phyloP scores from a whole-genome alignment of 2,113 vertebrate genomes.

The Sceloporus tristichus region DNA sequence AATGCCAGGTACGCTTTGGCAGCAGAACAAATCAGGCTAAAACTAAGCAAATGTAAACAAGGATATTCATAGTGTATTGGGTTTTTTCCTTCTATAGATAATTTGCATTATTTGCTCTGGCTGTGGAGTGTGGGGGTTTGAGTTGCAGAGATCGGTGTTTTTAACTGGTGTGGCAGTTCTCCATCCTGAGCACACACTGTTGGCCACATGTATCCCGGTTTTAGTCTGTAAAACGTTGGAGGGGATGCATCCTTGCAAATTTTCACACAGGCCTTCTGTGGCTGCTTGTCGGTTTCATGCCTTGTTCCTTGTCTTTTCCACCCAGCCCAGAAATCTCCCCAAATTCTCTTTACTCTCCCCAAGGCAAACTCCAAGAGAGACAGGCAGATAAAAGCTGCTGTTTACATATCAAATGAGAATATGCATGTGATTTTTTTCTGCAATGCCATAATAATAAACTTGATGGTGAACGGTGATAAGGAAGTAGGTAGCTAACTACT shows the following conservation, averaged over 20 bases:
- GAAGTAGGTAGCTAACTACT: too few species aligned
- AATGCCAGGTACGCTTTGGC: too few species aligned
- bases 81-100: neutral
- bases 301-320: neutral
- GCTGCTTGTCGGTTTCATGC: neutral
- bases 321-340: too few species aligned
- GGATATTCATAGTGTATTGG: neutral
- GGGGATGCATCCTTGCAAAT: too few species aligned
- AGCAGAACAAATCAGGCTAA: neutral
- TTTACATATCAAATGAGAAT: neutral
- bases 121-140: neutral
- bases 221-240: too few species aligned
- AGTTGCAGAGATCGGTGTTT: neutral
- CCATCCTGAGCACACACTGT: too few species aligned
- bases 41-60: neutral
- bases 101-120: neutral
- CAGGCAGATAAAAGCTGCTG: neutral
- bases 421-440: neutral
- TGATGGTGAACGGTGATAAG: neutral
- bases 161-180: neutral
- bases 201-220: too few species aligned
- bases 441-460: neutral
- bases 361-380: neutral
- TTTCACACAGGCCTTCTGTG: neutral
- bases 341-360: too few species aligned